Evolutionary conservation across 2,113 vertebrate genomes (phyloP).

Genomic region (Marmota monax): DNA sequence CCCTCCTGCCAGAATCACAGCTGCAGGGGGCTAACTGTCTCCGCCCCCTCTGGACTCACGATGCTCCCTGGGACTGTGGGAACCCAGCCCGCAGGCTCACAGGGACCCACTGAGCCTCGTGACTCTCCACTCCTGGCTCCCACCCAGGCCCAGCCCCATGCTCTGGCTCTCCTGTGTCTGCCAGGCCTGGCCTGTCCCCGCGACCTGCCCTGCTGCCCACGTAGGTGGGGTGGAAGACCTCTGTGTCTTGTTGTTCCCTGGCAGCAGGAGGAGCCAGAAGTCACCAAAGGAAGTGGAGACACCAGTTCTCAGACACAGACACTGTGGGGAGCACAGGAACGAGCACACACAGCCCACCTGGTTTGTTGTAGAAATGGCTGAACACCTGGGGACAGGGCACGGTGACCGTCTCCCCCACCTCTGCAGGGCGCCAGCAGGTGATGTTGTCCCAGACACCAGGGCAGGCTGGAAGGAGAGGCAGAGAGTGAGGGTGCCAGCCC

Average conservation of each 20-base stretch:
- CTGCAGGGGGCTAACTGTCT: neutral
- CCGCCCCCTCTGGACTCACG: too few species aligned
- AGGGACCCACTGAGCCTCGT: too few species aligned
- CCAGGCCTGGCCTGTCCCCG: neutral
- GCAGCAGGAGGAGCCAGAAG: neutral
- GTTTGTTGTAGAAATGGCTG: slow-evolving; percentile 83
- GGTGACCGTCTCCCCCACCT: slow-evolving; percentile 90
- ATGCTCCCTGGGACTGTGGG: neutral
- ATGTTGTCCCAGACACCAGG: slow-evolving; percentile 91
- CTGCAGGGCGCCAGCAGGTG: slow-evolving; percentile 90
- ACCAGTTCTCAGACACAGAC: rapidly evolving
- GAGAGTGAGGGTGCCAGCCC: neutral
- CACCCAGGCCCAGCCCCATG: rapidly evolving
- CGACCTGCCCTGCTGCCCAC: neutral
- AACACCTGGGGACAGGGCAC: slow-evolving; percentile 90
- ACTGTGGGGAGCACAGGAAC: rapidly evolving
- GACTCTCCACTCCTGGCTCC: neutral
- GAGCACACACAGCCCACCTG: slow-evolving; percentile 81
- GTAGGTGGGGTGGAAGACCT: neutral
- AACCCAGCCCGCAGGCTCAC: neutral
- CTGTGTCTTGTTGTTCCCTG: neutral
- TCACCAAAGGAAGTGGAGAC: neutral
- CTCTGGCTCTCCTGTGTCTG: too few species aligned
- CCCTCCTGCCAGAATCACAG: neutral
- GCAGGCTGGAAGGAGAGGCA: slow-evolving; percentile 85